These are phyloP conservation scores for Dasypogon diadema DNA, from an alignment of 2,888 invertebrate genomes.

Conservation along the genomic window DNA sequence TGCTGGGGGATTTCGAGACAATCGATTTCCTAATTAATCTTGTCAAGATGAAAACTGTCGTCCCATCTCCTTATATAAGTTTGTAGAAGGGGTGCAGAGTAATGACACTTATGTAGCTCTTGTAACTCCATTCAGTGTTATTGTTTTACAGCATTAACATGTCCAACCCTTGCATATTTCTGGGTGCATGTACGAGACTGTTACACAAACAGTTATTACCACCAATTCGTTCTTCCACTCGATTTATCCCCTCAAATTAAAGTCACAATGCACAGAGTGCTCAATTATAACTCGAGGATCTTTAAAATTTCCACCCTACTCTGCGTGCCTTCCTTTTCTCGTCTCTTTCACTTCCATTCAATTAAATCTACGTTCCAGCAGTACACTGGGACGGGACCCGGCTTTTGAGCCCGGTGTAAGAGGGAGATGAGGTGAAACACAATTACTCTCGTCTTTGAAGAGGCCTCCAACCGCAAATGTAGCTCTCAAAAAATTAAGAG, in stretches of 20 bases:
- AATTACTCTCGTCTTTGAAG: conserved; percentile 51
- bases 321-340: not conserved
- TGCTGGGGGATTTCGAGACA: conserved; percentile 19
- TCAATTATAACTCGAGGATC: conserved; percentile 49
- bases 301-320: conserved; percentile 15
- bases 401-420: conserved; percentile 5
- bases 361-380: conserved; percentile 29
- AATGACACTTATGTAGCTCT: conserved; percentile 27
- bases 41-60: conserved; percentile 39
- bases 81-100: not conserved
- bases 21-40: conserved; percentile 48
- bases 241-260: conserved; percentile 50
- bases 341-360: conserved; percentile 35
- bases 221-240: conserved; percentile 49
- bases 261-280: conserved; percentile 50
- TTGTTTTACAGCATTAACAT: conserved; percentile 37
- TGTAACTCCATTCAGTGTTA: conserved; percentile 37
- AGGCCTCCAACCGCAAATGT: conserved; percentile 50
- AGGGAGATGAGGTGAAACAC: conserved; percentile 47
- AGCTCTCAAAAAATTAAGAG: conserved; percentile 51
- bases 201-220: conserved; percentile 43
- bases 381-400: no score
- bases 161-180: conserved; percentile 42
- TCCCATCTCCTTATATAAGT: not conserved
- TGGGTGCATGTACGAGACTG: conserved; percentile 11